Base-by-base conservation (phyloP, 2,113 vertebrate genomes). In the Nerophis lumbriciformis region DNA sequence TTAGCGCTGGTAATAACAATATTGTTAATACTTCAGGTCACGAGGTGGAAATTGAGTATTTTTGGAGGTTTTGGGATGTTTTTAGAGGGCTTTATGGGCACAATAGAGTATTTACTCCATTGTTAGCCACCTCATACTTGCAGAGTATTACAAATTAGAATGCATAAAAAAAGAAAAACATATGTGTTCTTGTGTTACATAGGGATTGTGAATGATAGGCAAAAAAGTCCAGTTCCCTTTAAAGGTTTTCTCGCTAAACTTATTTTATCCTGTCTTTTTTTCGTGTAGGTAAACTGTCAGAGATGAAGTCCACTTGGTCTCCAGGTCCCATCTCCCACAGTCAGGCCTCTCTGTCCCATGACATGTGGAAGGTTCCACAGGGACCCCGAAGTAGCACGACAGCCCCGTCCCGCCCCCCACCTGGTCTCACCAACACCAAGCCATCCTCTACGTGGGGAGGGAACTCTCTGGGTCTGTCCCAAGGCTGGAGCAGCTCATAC, bases 291-390 rank as follows among this genome's bases (percentile, higher is more conserved):
- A 99, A 98, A 91, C 84, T 98, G 81, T 94, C 95, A 57, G 96
- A 99, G 88, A 96, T 97, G 83, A 98, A 99, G 83, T 96, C 96
- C 28, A 95, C 94, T 2, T 99, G 96, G 96, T 95, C 96, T 69
- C 91, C 94, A 10, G 93, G 94, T 73, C 92, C 96, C 5, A 92
- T 94, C 82, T 92, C 94, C 82, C 94, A 97, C 91, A 92, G 91
- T 19, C 94, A 96, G 91, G 92, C 92, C 67, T 94, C 95, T 59
- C 87, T 97, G 53, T 98, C 96, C 73, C 96, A 98, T 0, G 96
- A 99, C 78, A 90, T 98, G 66, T 99, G 96, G 96, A 98, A 98
- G 90, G 96, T 96, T 63, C 87, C 90, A 13, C 90, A 89, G 69
- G 89, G 88, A 21, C 93, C 93, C 74, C 92, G 95, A 82, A 94